These are phyloP conservation scores for Dynastes hyllus DNA, from an alignment of 2,888 invertebrate species.

Conservation along the genomic window DNA sequence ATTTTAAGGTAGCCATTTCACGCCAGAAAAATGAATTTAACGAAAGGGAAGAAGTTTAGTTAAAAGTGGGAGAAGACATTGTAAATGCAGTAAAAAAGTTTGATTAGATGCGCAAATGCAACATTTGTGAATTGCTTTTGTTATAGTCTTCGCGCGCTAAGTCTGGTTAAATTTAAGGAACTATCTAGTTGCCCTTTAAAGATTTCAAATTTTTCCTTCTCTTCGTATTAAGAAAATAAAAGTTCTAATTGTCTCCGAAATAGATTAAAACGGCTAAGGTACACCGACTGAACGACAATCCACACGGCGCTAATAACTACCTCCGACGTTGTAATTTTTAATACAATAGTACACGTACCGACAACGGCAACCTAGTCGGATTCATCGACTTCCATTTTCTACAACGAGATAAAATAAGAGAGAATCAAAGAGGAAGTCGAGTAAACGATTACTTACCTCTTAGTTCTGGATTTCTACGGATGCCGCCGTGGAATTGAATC, in stretches of 20 bases:
- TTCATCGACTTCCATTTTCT: neutral
- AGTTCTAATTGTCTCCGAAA: neutral
- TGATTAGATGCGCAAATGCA: too few relatives aligned
- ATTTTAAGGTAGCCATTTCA: too few relatives aligned
- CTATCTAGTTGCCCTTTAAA: neutral
- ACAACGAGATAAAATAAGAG: neutral
- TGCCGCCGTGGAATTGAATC: neutral
- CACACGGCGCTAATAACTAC: too few relatives aligned
- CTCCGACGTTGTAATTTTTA: too few relatives aligned
- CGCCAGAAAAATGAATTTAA: too few relatives aligned
- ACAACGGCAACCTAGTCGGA: neutral
- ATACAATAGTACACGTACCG: neutral
- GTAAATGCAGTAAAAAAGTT: too few relatives aligned
- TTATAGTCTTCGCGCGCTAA: too few relatives aligned
- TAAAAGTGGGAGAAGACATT: too few relatives aligned
- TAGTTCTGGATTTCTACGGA: neutral
- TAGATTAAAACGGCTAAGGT: neutral
- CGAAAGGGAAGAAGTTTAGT: too few relatives aligned
- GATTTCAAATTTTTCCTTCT: neutral
- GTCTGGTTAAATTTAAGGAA: too few relatives aligned
- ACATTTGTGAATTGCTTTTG: too few relatives aligned
- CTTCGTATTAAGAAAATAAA: neutral
- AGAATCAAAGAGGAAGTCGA: neutral
- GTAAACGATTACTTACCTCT: neutral
- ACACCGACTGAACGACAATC: neutral